Evolutionary conservation across 2,113 vertebrate species (phyloP).

Genomic region (Arenaria interpres): DNA sequence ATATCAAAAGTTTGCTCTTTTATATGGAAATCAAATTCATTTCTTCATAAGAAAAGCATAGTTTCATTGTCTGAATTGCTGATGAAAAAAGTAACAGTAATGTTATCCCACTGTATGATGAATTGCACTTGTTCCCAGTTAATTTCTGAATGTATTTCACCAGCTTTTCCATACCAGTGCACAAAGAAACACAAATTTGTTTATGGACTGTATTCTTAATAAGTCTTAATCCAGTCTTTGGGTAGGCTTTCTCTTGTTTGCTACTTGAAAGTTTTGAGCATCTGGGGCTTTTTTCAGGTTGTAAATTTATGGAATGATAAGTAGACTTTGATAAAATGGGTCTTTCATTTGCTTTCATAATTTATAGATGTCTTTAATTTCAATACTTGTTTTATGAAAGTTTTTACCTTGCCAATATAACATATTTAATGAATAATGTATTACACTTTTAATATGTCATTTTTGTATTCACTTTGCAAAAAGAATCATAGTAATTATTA

Average conservation of each 20-base stretch:
- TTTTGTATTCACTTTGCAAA: background rate
- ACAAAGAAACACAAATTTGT: background rate
- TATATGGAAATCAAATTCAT: background rate
- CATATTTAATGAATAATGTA: background rate
- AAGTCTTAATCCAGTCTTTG: background rate
- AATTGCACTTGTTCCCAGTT: background rate
- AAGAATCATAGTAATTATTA: background rate
- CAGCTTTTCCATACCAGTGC: background rate
- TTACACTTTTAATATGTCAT: background rate
- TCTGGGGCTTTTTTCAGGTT: background rate
- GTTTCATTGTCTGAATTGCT: background rate
- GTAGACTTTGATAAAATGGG: background rate
- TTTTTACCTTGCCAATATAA: background rate
- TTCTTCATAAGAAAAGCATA: background rate
- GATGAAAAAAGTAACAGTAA: background rate
- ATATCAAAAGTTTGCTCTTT: background rate
- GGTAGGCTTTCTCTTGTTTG: background rate
- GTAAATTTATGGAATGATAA: background rate
- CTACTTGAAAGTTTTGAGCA: background rate
- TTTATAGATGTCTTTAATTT: background rate
- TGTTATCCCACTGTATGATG: background rate
- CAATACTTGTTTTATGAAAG: background rate
- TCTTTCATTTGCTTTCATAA: background rate
- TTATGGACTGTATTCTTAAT: background rate
- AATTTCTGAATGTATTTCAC: background rate